These are phyloP conservation scores for Oscheius sp. DNA, from an alignment of 2,888 invertebrate genomes.

Conservation along the genomic window DNA sequence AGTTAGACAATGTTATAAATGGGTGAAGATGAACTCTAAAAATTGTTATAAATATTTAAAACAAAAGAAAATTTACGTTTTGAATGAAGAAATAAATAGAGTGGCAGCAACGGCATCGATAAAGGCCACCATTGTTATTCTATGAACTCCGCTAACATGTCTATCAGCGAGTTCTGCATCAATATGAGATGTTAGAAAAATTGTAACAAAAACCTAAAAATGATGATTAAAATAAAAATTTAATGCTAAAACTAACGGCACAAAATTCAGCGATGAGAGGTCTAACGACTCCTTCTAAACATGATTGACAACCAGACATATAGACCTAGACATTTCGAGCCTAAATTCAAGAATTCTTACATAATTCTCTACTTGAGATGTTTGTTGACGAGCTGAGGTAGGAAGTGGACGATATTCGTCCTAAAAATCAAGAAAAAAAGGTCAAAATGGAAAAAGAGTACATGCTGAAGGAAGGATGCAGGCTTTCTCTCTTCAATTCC, in stretches of 20 bases:
- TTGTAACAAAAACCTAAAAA: conserved; percentile 32
- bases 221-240: background rate
- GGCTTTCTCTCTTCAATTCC: conserved; percentile 20
- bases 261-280: conserved; percentile 40
- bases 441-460: too few relatives aligned
- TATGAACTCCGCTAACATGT: conserved; percentile 32
- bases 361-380: background rate
- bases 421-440: background rate
- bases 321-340: background rate
- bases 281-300: conserved; percentile 34
- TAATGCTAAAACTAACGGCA: conserved; percentile 29
- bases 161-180: conserved; percentile 41
- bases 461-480: background rate
- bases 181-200: conserved; percentile 40
- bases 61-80: conserved; percentile 34
- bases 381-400: background rate
- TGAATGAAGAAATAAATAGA: conserved; percentile 40
- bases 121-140: conserved; percentile 38
- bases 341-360: background rate
- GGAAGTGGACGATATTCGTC: conserved; percentile 19
- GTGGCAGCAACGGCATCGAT: conserved; percentile 37
- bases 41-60: background rate
- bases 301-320: conserved; percentile 27
- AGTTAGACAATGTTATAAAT: conserved; percentile 41
- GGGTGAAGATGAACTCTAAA: conserved; percentile 43